A percentile compares a stretch with the other conserved stretches of the same genome.
Conservation (phyloP, 2,113 vertebrate genomes). For the Oryctolagus cuniculus region mOryCun1.1 NC_091435.1:77589001-77589500, state of each 20-base stretch:
- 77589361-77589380: not conserved
- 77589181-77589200: not conserved
- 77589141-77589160: too few relatives aligned
- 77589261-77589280: not conserved
- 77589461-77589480: not conserved
- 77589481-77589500: not conserved
- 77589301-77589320: not conserved
- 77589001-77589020: too few relatives aligned
- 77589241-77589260: not conserved
- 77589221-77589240: not conserved
- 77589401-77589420: not conserved
- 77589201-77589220: not conserved
- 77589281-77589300: not conserved
- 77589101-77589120: too few relatives aligned
- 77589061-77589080: too few relatives aligned
- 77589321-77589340: not conserved
- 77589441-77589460: not conserved
- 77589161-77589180: not conserved
- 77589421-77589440: not conserved
- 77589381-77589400: conserved; percentile 15
- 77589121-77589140: too few relatives aligned
- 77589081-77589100: too few relatives aligned
- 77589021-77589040: too few relatives aligned
- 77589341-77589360: conserved; percentile 10
- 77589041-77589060: too few relatives aligned